A percentile compares a stretch with the other conserved stretches of the same genome.
These are phyloP conservation scores for Champsocephalus esox DNA, from an alignment of 2,797 vertebrate species.

Conservation along the genomic window DNA sequence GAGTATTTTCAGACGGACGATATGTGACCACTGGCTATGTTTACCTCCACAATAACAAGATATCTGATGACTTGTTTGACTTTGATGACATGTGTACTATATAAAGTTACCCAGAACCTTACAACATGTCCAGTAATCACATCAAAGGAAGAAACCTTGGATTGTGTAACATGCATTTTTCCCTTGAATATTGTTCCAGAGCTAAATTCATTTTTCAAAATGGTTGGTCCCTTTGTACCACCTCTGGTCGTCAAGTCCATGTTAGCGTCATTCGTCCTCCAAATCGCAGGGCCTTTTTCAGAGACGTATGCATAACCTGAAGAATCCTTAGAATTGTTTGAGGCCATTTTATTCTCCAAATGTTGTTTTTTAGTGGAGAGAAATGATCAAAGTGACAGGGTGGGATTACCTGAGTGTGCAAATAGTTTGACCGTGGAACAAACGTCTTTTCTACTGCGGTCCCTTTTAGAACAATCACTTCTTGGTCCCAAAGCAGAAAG, in stretches of 20 bases:
- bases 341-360: conserved; percentile 23
- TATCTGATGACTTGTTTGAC: conserved; percentile 38
- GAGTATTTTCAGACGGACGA: conserved; percentile 52
- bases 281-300: conserved; percentile 32
- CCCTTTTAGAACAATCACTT: conserved; percentile 51
- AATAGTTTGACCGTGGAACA: conserved; percentile 54
- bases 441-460: conserved; percentile 42
- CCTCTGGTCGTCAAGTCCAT: conserved; percentile 28
- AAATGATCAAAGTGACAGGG: conserved; percentile 56
- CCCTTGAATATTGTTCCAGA: conserved; percentile 44
- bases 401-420: conserved; percentile 80
- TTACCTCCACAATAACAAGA: conserved; percentile 46
- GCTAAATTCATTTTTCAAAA: conserved; percentile 13
- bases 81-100: conserved; percentile 34
- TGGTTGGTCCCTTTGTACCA: conserved; percentile 42
- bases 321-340: conserved; percentile 42
- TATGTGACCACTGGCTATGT: conserved; percentile 48
- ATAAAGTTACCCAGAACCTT: conserved; percentile 54
- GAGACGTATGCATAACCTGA: conserved; percentile 59
- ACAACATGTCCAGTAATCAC: conserved; percentile 46
- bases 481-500: conserved; percentile 55
- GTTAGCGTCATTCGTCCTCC: conserved; percentile 22
- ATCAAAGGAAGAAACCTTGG: conserved; percentile 58
- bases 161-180: conserved; percentile 80
- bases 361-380: conserved; percentile 25